phyloP scores from a whole-genome alignment of 2,797 vertebrate species.

The Gambusia yucatana region DNA sequence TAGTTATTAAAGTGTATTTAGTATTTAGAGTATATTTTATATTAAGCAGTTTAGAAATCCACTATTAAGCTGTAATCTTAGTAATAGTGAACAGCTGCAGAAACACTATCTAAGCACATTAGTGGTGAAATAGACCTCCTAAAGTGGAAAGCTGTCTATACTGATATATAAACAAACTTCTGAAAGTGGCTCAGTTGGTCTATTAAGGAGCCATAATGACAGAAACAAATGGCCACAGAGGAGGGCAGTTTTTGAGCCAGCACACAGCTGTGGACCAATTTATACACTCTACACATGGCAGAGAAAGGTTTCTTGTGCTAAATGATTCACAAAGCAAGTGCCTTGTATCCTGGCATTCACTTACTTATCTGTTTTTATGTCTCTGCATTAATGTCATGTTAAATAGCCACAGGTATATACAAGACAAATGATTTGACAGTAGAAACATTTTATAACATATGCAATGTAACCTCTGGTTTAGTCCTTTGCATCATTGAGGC shows the following conservation, averaged over 20 bases:
- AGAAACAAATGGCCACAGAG: slow-evolving; percentile 59
- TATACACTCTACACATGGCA: slow-evolving; percentile 57
- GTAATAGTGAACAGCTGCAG: slow-evolving; percentile 26
- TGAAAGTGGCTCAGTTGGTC: slow-evolving; percentile 58
- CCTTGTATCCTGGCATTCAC: slow-evolving; percentile 51
- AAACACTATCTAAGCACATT: slow-evolving; percentile 31
- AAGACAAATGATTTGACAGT: slow-evolving; percentile 59
- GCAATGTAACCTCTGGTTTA: slow-evolving; percentile 31
- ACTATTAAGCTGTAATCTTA: slow-evolving; percentile 29
- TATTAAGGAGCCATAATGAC: slow-evolving; percentile 56
- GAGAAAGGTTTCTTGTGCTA: slow-evolving; percentile 57
- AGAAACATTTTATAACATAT: slow-evolving; percentile 54
- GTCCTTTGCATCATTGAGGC: neutral
- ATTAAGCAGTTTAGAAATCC: slow-evolving; percentile 14
- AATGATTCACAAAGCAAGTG: slow-evolving; percentile 52
- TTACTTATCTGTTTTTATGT: slow-evolving; percentile 35
- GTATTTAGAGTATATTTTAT: slow-evolving; percentile 5
- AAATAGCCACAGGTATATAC: slow-evolving; percentile 45
- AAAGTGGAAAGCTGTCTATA: slow-evolving; percentile 34
- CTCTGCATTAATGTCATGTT: slow-evolving; percentile 64
- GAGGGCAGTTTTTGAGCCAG: slow-evolving; percentile 54
- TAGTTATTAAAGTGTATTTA: slow-evolving; percentile 6
- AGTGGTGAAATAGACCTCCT: slow-evolving; percentile 50
- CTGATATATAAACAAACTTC: slow-evolving; percentile 48
- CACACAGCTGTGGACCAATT: slow-evolving; percentile 56